These are phyloP conservation scores for Caenorhabditis elegans DNA, from an alignment of 1,140 invertebrate species.

Conservation along the genomic window DNA sequence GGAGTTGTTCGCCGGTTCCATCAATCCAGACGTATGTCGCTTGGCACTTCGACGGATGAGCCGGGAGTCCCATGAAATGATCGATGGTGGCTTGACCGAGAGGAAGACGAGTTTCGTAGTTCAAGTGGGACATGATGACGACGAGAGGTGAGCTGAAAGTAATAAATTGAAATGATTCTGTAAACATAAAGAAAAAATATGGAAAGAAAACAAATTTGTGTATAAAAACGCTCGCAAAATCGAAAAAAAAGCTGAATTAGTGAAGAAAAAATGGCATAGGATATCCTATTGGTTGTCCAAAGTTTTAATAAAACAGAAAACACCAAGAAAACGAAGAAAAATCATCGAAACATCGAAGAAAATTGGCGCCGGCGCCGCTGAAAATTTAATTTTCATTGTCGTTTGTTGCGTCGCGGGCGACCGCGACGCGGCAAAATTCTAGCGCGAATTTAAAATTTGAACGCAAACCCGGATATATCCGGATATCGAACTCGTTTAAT, in stretches of 20 bases:
- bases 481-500: too few species aligned
- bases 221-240: too few species aligned
- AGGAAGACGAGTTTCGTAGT: neutral
- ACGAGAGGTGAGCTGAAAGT: neutral
- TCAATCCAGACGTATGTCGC: slow-evolving; percentile 71
- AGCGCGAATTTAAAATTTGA: too few species aligned
- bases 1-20: slow-evolving; percentile 81
- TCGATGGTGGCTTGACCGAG: neutral
- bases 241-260: too few species aligned
- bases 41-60: neutral
- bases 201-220: too few species aligned
- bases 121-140: neutral
- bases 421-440: neutral
- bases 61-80: neutral
- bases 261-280: too few species aligned
- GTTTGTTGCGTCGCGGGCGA: neutral
- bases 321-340: neutral
- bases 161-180: neutral
- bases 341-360: neutral
- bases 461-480: too few species aligned
- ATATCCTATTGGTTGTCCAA: too few species aligned
- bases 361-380: neutral
- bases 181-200: neutral
- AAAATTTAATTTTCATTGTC: neutral
- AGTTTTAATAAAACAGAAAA: neutral